Base-by-base conservation (phyloP, 2,888 invertebrate genomes). In the Erynnis tages region DNA sequence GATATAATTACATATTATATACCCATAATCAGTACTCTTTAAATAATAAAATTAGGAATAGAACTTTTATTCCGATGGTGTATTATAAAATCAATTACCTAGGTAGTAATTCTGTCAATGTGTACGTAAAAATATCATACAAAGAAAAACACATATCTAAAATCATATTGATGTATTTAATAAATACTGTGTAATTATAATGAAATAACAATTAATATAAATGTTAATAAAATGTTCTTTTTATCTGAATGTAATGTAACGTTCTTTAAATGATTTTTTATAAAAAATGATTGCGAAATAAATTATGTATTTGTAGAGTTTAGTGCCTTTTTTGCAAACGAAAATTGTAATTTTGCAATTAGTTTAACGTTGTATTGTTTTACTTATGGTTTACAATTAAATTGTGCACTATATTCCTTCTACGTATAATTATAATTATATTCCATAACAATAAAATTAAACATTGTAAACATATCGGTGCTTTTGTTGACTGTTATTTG, bases 401-500 rank as follows among this genome's bases (percentile, higher is more conserved):
- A n/a, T 27, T 27, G 27, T 27, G 2, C 3, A 4, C n/a, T 8
- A 8, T n/a, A 2, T 29, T 17, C 4, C n/a, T 16, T 17, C 29
- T 29, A 25, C 25, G 14, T 14, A 14, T 40, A 40, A 43, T 43
- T 29, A 37, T 21, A 21, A 16, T 17, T 40, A 11, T 34, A n/a
- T 19, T 19, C 13, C 21, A 40, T 40, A 16, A 40, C 32, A 30
- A 40, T 11, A 11, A 23, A 29, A 45, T 6, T n/a, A n/a, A 16
- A 27, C 52, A 54, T 56, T 55, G 53, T 53, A 60, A 69, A 77
- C 70, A 76, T 76, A 73, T 74, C 76, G 83, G 83, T 84, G 83
- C 82, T 82, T 83, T 69, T 58, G 80, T 83, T 83, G 76, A 82
- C 76, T 80, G 77, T 80, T 79, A 72, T 76, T 78, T 62, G 54